These are phyloP conservation scores for Gortyna flavago DNA, from an alignment of 2,888 invertebrate genomes.

Conservation along the genomic window DNA sequence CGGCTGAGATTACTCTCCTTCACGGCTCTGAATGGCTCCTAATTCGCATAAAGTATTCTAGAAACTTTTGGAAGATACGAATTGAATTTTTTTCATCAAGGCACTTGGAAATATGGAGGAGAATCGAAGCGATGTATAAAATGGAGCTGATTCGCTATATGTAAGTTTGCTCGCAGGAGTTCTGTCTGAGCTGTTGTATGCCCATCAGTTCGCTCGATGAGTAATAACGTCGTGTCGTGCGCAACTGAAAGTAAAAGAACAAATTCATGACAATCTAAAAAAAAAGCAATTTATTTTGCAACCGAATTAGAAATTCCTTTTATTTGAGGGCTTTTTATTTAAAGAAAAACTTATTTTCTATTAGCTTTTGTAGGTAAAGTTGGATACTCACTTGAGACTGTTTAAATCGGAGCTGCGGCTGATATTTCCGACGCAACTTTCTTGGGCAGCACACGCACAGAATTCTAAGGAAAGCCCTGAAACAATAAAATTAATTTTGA, in stretches of 20 bases:
- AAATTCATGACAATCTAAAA: constrained; percentile 75
- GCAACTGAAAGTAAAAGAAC: constrained; percentile 92
- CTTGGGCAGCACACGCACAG: constrained; percentile 97
- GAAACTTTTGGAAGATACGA: constrained; percentile 72
- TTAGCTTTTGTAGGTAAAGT: constrained; percentile 30
- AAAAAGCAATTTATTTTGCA: constrained; percentile 64
- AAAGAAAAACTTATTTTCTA: constrained; percentile 72
- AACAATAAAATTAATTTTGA: constrained; percentile 77
- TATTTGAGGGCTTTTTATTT: constrained; percentile 44
- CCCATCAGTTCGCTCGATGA: constrained; percentile 94
- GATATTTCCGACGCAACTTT: constrained; percentile 94
- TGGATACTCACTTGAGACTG: constrained; percentile 92
- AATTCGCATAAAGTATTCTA: constrained; percentile 58
- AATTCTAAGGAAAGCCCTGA: constrained; percentile 97
- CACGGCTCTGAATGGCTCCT: constrained; percentile 55
- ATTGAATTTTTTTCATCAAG: constrained; percentile 75
- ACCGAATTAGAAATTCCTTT: constrained; percentile 61
- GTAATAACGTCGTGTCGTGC: constrained; percentile 93
- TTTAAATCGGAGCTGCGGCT: constrained; percentile 95
- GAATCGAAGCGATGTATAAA: constrained; percentile 66
- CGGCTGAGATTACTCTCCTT: constrained; percentile 47
- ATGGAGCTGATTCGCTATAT: constrained; percentile 91
- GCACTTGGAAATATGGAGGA: constrained; percentile 82
- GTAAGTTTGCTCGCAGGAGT: constrained; percentile 96
- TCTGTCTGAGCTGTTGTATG: constrained; percentile 93